Evolutionary conservation across 2,113 vertebrate genomes (phyloP).

Genomic region (Tiliqua scincoides): DNA sequence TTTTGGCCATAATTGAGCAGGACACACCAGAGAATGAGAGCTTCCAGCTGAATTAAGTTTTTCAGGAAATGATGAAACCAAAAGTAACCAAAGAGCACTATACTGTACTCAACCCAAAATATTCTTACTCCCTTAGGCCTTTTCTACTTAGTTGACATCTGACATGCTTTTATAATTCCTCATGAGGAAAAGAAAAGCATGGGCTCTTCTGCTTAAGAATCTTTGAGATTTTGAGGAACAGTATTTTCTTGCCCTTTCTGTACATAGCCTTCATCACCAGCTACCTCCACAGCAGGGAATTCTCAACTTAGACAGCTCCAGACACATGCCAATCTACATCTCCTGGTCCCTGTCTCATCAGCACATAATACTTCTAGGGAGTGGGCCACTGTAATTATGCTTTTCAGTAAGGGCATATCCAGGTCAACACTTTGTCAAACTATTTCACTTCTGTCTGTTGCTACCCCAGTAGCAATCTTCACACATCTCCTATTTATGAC

Average conservation of each 20-base stretch:
- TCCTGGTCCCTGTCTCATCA: not conserved
- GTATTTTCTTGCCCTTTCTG: not conserved
- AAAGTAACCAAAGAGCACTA: conserved; percentile 72
- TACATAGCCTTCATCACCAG: not conserved
- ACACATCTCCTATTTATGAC: not conserved
- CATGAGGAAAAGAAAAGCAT: not conserved
- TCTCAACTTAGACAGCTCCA: not conserved
- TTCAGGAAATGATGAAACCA: conserved; percentile 81
- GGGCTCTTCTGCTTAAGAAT: not conserved
- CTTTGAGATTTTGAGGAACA: conserved; percentile 1
- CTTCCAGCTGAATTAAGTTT: conserved; percentile 74
- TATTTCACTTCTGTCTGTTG: not conserved
- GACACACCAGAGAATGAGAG: conserved; percentile 63
- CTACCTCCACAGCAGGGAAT: not conserved
- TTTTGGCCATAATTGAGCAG: conserved; percentile 81
- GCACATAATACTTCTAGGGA: not conserved
- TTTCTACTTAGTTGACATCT: not conserved
- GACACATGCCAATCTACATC: not conserved
- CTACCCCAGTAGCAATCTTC: not conserved
- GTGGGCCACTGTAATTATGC: no score
- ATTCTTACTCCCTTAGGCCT: conserved; percentile 34
- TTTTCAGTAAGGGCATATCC: not conserved
- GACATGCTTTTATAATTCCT: not conserved
- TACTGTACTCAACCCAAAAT: conserved; percentile 55
- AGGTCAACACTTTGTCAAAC: not conserved